Conservation (phyloP, 2,797 vertebrate genomes). For the Tamandua tetradactyla region DNA sequence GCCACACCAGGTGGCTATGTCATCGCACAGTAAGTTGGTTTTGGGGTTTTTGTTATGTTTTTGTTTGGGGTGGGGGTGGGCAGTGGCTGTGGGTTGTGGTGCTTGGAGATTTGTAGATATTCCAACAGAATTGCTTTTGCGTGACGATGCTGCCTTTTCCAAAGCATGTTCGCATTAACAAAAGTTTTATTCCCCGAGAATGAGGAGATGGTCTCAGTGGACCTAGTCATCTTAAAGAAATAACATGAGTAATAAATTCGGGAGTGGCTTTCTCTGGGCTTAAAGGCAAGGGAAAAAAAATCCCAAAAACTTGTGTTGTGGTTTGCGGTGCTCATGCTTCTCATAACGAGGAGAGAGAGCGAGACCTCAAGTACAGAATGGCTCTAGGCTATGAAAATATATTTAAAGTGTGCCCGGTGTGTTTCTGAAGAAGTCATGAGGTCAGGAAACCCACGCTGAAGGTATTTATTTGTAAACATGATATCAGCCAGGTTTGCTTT, state of each 20-base stretch:
- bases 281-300: not conserved
- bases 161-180: slow-evolving; percentile 56
- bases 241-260: slow-evolving; percentile 77
- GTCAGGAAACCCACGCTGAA: slow-evolving; percentile 76
- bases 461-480: slow-evolving; percentile 49
- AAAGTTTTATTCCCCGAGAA: slow-evolving; percentile 65
- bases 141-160: slow-evolving; percentile 57
- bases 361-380: slow-evolving; percentile 54
- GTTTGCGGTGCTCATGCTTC: not conserved
- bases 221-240: slow-evolving; percentile 79
- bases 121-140: not conserved
- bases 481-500: slow-evolving; percentile 57
- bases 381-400: slow-evolving; percentile 36
- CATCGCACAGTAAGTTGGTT: slow-evolving; percentile 91
- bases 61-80: not conserved
- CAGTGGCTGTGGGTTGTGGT: accelerated
- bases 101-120: accelerated
- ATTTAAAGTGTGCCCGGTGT: slow-evolving; percentile 47
- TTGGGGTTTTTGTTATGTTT: not conserved
- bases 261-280: slow-evolving; percentile 80
- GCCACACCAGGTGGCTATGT: slow-evolving; percentile 96
- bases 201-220: slow-evolving; percentile 82
- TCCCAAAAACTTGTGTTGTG: not conserved
- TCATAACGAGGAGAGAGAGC: slow-evolving; percentile 54
- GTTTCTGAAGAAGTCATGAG: slow-evolving; percentile 45